Percentiles rank a stretch among this genome's conserved stretches.
Evolutionary conservation across 2,113 vertebrate species (phyloP).

Genomic region (Atrichornis clamosus): DNA sequence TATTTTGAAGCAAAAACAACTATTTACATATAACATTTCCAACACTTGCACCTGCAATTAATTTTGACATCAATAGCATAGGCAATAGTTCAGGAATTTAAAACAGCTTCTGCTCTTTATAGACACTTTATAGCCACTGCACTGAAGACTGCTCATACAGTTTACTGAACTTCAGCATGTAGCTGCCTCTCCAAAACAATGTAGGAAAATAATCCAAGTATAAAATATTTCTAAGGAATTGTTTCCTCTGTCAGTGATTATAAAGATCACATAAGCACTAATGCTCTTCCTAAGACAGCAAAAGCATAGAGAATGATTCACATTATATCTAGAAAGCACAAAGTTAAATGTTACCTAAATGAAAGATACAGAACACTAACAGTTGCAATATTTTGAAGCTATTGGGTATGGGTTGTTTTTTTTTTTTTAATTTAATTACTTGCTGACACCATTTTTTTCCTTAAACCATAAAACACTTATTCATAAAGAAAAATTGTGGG

Average conservation of each 20-base stretch:
- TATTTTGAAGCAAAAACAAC: not conserved
- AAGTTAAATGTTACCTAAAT: not conserved
- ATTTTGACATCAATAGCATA: not conserved
- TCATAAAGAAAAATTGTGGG: not conserved
- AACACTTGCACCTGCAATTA: not conserved
- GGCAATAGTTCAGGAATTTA: not conserved
- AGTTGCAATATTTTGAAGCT: not conserved
- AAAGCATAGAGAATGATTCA: slow-evolving; percentile 12
- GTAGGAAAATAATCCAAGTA: not conserved
- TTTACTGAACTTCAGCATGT: not conserved
- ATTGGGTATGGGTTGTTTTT: accelerated
- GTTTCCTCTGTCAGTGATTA: slow-evolving; percentile 15
- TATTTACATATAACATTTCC: not conserved
- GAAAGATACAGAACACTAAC: not conserved
- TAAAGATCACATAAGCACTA: slow-evolving; percentile 39
- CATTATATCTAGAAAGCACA: not conserved
- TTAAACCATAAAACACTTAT: not conserved
- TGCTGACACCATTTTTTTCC: not conserved
- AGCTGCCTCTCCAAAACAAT: not conserved
- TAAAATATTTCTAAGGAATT: not conserved
- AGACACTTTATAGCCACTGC: not conserved
- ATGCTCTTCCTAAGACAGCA: not conserved
- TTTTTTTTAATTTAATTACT: not conserved
- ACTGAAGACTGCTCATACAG: not conserved
- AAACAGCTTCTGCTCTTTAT: not conserved